Base-by-base conservation (phyloP, 2,797 vertebrate species). In the Lepus townsendii region DNA sequence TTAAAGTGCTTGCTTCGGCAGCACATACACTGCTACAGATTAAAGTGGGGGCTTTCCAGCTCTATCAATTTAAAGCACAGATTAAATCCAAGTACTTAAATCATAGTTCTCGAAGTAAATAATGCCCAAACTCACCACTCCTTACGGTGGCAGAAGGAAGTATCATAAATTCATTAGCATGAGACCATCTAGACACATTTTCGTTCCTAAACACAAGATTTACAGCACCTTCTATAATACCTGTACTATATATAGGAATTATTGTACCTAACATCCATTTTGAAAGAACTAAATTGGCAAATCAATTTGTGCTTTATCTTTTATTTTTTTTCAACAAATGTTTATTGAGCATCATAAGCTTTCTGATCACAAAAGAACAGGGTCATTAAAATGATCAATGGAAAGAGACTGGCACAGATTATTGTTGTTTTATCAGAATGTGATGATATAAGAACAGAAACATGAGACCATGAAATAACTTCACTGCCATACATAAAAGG, bases 81-180 rank as follows among this genome's bases (percentile, higher is more conserved):
- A 92, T 75, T 88, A 94, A 84, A 89, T 83, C 11, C 72, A 94
- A 95, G 52, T 76, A 94, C 83, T 63, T 79, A 88, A 47, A 42
- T 91, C 30, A 90, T 71, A 84, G 71, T 76, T 91, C 63, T 85
- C 91, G 30, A 90, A 82, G 65, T 76, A 91, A 92, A 50, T 90
- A 96, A 80, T 9, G 5, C 54, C n/a, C 42, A 85, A 84, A 82
- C 27, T 90, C 57, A 79, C 30, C 82, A 75, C 19, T 88, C 75
- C 19, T 88, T 47, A 80, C 30, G 27, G 13, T 24, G 6, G 71
- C 27, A 93, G 63, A 93, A 66, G 26, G 78, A 91, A 90, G 26
- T 20, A 84, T 82, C 75, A 69, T 54, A 72, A 82, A 30, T 24
- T 30, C 11, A 77, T 73, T 68, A 60, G 19, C 50, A 66, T 75